Conservation (phyloP, 2,888 invertebrate species). For the Lithophane leautieri region DNA sequence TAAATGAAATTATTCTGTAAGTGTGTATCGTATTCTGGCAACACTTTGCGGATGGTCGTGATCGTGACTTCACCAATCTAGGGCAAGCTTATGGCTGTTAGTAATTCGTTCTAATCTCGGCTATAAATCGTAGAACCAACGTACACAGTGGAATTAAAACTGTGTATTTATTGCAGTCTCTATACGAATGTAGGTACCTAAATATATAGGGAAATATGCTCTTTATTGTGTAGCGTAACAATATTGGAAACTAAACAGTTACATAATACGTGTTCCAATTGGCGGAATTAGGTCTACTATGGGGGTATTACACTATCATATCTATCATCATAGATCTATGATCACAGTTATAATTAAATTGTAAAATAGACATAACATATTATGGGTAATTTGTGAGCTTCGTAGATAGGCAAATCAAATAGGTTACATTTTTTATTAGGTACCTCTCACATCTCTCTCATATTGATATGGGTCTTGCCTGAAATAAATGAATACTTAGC, state of each 20-base stretch:
- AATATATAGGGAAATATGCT: neutral
- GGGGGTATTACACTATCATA: no score
- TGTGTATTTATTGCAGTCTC: conserved; percentile 29
- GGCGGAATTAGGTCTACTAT: neutral
- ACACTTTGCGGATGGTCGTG: conserved; percentile 29
- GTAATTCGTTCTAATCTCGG: conserved; percentile 57
- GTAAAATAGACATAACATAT: no score
- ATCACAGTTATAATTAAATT: no score
- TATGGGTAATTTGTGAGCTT: no score
- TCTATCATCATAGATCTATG: no score
- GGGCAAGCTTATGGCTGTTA: conserved; percentile 44
- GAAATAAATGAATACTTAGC: no score
- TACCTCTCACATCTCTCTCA: no score
- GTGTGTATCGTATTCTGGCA: conserved; percentile 1
- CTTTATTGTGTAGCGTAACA: neutral
- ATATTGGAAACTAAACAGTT: neutral
- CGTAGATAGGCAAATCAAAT: no score
- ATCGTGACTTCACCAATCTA: conserved; percentile 36
- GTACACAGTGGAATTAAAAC: conserved; percentile 43
- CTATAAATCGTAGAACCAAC: conserved; percentile 32
- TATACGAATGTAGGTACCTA: conserved; percentile 1
- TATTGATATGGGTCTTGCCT: no score
- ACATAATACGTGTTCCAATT: neutral
- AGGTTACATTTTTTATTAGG: no score
- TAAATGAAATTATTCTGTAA: neutral